Percentiles rank a stretch among this genome's conserved stretches.
Conservation (phyloP, 2,888 invertebrate species). For the Lordiphosa andalusiaca region DNA sequence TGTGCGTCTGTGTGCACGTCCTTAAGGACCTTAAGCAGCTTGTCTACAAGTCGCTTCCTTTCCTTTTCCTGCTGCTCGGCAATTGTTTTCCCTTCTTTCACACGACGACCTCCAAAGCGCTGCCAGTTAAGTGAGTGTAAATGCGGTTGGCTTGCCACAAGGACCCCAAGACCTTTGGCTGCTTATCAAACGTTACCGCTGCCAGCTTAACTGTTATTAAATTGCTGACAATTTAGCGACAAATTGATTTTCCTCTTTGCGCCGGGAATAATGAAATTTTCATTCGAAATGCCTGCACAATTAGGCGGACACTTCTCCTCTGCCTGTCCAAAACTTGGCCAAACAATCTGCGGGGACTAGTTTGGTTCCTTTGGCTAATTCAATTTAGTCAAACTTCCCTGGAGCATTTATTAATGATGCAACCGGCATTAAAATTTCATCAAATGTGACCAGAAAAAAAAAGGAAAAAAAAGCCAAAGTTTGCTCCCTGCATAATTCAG, state of each 20-base stretch:
- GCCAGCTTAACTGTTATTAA: constrained; percentile 69
- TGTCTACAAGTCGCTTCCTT: constrained; percentile 49
- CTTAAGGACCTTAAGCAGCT: constrained; percentile 75
- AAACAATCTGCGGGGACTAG: constrained; percentile 34
- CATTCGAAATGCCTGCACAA: constrained; percentile 41
- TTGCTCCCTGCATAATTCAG: constrained; percentile 63
- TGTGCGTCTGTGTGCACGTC: constrained; percentile 34
- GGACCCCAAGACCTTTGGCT: constrained; percentile 1
- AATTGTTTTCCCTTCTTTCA: constrained; percentile 56
- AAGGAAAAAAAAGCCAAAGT: constrained; percentile 17
- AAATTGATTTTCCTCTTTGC: constrained; percentile 38
- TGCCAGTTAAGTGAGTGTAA: constrained; percentile 71
- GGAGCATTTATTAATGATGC: constrained; percentile 77
- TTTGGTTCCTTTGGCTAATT: constrained; percentile 44
- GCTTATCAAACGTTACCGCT: constrained; percentile 31
- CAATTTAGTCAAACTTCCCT: constrained; percentile 63
- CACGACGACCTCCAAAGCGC: constrained; percentile 41
- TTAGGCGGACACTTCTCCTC: constrained; percentile 42
- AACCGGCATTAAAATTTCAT: constrained; percentile 78
- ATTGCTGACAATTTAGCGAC: constrained; percentile 70
- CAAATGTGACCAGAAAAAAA: constrained; percentile 61
- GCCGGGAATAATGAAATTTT: constrained; percentile 48
- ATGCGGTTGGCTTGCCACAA: constrained; percentile 54
- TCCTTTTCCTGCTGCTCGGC: constrained; percentile 30
- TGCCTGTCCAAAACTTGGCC: constrained; percentile 42